phyloP scores from a whole-genome alignment of 2,113 vertebrate species.

The Sapayoa aenigma region DNA sequence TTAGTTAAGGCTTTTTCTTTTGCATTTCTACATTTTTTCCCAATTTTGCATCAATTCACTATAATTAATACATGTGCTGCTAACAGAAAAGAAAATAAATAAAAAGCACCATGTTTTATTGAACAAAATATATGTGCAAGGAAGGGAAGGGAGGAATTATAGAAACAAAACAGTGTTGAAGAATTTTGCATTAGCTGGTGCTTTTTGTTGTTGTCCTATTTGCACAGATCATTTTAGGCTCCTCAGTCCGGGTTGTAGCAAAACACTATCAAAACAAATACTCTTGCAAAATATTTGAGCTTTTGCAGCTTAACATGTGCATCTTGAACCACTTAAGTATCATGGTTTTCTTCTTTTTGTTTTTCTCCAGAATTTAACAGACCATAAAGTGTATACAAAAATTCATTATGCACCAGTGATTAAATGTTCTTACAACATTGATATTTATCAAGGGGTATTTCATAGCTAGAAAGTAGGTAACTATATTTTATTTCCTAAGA shows the following conservation, averaged over 20 bases:
- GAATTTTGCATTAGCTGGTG: conserved; percentile 71
- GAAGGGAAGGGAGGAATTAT: conserved; percentile 29
- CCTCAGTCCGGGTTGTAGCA: conserved; percentile 64
- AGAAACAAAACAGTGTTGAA: conserved; percentile 71
- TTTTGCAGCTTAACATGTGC: conserved; percentile 75
- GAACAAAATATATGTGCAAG: conserved; percentile 44
- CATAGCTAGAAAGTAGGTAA: conserved; percentile 74
- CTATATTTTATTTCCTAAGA: conserved; percentile 78
- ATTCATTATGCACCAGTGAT: conserved; percentile 73
- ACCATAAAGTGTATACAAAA: conserved; percentile 75
- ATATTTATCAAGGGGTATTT: conserved; percentile 72
- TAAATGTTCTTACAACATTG: conserved; percentile 70
- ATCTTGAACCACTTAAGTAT: conserved; percentile 75
- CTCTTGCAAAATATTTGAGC: conserved; percentile 75
- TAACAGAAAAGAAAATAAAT: conserved; percentile 43
- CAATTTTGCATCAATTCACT: conserved; percentile 30
- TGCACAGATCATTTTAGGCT: conserved; percentile 72
- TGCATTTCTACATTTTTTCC: conserved; percentile 41
- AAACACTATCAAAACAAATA: conserved; percentile 76
- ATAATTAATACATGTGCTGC: not conserved
- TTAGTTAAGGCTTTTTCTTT: conserved; percentile 43
- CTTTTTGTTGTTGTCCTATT: conserved; percentile 66
- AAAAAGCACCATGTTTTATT: conserved; percentile 56
- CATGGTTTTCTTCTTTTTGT: conserved; percentile 70
- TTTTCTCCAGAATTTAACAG: conserved; percentile 75